Base-by-base conservation (phyloP, 2,797 vertebrate species). In the Crax fasciolata region DNA sequence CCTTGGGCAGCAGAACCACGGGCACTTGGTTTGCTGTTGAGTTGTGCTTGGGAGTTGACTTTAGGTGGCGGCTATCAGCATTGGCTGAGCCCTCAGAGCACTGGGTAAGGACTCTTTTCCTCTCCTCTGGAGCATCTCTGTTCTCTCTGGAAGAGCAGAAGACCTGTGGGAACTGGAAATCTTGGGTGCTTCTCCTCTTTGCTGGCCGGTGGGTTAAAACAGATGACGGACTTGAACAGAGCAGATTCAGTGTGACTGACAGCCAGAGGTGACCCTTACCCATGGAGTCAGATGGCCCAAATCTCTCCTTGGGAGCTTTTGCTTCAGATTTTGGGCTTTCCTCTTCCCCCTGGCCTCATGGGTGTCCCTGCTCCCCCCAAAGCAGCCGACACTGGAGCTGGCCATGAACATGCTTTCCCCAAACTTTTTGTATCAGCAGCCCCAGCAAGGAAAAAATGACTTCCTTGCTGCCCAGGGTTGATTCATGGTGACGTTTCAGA, bases 381-480 rank as follows among this genome's bases (percentile, higher is more conserved):
- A 11, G 54, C 80, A 88, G 68, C 23, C 71, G 73, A 19, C 1
- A 1, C 67, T 65, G 83, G 68, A 46, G 49, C 48, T 76, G 90
- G 74, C 49, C 70, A 52, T 9, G 27, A 63, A 39, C 1, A 0
- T 75, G 14, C 25, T 63, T 48, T 65, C 57, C 66, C 73, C 51
- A 46, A 67, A 35, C 59, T 82, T 67, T 84, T 80, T 71, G 49
- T 68, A 83, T 52, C 85, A 3, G 77, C 82, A 80, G 68, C 46
- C 54, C 79, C 86, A 65, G 88, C 49, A 65, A 51, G 95, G 92
- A 89, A 93, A 88, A 90, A 59, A 38, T 59, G 71, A 73, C 35
- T 91, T 48, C 74, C 30, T 67, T 78, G 70, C 92, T 93, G 38
- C 52, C 0, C 0, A 65, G 71, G 51, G 39, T 9, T 75, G 59